A percentile compares a stretch with the other conserved stretches of the same genome.
phyloP scores from a whole-genome alignment of 2,888 invertebrate genomes.

The Nymphalis urticae region DNA sequence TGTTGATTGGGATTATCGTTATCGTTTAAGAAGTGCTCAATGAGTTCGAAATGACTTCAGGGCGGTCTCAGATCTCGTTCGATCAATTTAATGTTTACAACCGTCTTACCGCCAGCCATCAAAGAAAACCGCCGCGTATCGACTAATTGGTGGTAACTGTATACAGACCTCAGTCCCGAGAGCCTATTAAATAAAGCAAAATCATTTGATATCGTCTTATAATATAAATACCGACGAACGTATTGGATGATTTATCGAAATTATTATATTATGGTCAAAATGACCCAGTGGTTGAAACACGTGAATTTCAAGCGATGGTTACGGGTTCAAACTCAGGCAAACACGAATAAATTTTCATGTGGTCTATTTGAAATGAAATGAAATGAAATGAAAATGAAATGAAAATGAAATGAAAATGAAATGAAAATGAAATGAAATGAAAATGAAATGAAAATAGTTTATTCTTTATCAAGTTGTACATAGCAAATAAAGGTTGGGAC shows the following conservation, averaged over 20 bases:
- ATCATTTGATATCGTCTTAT: slow-evolving; percentile 34
- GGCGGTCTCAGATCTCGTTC: slow-evolving; percentile 57
- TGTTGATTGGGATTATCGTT: slow-evolving; percentile 29
- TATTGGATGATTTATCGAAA: background rate
- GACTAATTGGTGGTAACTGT: slow-evolving; percentile 77
- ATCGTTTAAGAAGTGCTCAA: slow-evolving; percentile 25
- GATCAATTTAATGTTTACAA: slow-evolving; percentile 77
- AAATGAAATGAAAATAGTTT: too few species aligned
- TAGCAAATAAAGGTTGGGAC: too few species aligned
- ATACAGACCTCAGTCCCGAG: slow-evolving; percentile 49
- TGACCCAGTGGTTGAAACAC: background rate
- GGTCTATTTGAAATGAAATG: too few species aligned
- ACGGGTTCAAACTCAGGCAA: background rate
- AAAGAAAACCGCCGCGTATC: slow-evolving; percentile 65
- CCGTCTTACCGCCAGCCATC: slow-evolving; percentile 56
- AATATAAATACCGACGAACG: slow-evolving; percentile 12
- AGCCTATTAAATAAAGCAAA: slow-evolving; percentile 43
- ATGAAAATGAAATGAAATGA: too few species aligned
- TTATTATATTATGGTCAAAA: background rate
- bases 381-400: too few species aligned
- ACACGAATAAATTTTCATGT: too few species aligned
- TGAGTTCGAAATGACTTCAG: slow-evolving; percentile 41
- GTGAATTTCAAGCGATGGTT: background rate
- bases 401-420: too few species aligned
- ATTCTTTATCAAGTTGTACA: too few species aligned